Conservation (phyloP, 2,797 vertebrate genomes). For the Trachops cirrhosus region DNA sequence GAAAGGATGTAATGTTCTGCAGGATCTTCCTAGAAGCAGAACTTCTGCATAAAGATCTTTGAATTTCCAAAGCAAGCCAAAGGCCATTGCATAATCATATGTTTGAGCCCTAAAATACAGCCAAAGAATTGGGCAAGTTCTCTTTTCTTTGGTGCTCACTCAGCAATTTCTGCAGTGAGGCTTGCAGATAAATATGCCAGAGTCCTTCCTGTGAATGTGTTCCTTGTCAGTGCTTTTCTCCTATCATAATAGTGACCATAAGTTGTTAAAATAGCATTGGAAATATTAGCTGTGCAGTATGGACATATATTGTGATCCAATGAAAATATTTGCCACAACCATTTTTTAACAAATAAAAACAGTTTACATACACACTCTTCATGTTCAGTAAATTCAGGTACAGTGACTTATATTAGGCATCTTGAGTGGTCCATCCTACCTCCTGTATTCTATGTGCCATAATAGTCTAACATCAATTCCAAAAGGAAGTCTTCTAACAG, state of each 20-base stretch:
- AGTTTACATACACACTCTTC: not conserved
- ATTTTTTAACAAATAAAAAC: conserved; percentile 2
- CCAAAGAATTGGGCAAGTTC: not conserved
- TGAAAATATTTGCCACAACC: not conserved
- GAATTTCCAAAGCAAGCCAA: conserved; percentile 62
- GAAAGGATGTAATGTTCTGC: not conserved
- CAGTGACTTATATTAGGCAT: not conserved
- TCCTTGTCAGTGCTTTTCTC: not conserved
- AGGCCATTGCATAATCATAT: conserved; percentile 66
- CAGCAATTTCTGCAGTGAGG: conserved; percentile 39
- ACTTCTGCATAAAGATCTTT: conserved; percentile 53
- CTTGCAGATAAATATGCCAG: conserved; percentile 22
- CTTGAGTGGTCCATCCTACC: not conserved
- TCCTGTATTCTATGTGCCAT: not conserved
- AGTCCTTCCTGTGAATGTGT: not conserved
- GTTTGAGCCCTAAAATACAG: conserved; percentile 31
- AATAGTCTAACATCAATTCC: not conserved
- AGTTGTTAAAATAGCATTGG: not conserved
- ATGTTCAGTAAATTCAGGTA: not conserved
- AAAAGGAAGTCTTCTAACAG: not conserved
- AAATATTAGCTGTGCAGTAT: not conserved
- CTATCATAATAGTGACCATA: not conserved
- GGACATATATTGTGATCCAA: not conserved
- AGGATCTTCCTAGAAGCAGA: not conserved
- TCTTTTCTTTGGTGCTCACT: conserved; percentile 58